Conservation (phyloP, 1,140 invertebrate genomes). For the Drosophila eugracilis region DNA sequence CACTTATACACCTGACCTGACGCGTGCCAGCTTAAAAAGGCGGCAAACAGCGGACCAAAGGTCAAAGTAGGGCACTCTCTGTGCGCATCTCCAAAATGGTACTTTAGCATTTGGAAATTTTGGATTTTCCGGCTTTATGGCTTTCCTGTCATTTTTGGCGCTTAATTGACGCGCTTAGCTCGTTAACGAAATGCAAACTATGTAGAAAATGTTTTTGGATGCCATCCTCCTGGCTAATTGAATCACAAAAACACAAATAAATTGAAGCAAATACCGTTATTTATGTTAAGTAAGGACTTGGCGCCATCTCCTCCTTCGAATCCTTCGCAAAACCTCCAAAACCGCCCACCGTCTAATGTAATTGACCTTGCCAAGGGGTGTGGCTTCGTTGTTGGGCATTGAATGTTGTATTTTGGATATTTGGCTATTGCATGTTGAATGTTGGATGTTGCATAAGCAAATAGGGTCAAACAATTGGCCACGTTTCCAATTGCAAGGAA, state of each 20-base stretch:
- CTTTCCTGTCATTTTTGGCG: no score
- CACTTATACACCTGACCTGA: conserved; percentile 17
- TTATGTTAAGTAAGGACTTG: conserved; percentile 43
- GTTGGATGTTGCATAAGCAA: not conserved
- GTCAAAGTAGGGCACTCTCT: conserved; percentile 63
- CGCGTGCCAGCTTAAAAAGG: conserved; percentile 63
- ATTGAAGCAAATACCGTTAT: conserved; percentile 29
- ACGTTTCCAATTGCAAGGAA: no score
- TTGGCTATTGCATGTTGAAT: not conserved
- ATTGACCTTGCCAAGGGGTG: conserved; percentile 44
- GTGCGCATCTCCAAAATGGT: conserved; percentile 5
- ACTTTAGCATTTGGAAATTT: not conserved
- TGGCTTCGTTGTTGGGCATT: not conserved
- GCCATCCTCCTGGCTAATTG: conserved; percentile 64
- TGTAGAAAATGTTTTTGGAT: conserved; percentile 58
- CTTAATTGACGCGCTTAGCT: conserved; percentile 81
- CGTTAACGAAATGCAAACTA: conserved; percentile 79
- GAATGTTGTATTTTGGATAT: no score
- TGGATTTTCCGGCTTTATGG: conserved; percentile 12
- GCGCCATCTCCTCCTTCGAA: not conserved
- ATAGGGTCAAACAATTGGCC: not conserved
- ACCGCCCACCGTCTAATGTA: conserved; percentile 21
- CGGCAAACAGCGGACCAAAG: conserved; percentile 49
- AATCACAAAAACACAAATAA: conserved; percentile 50
- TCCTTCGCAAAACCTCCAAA: not conserved